Conservation (phyloP, 2,888 invertebrate species). For the Sphaeridia pumilis region DNA sequence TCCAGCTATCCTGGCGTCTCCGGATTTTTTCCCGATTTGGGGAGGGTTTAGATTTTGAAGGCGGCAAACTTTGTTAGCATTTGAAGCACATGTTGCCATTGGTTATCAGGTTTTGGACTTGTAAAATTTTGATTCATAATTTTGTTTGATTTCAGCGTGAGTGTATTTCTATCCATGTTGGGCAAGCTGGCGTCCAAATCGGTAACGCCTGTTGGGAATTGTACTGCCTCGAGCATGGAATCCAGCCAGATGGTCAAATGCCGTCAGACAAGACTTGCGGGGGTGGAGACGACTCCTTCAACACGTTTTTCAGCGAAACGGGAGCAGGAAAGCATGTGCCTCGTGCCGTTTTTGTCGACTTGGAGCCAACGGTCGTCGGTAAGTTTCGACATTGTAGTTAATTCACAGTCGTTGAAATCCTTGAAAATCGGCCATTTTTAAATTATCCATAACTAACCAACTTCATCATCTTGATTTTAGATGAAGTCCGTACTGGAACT, state of each 20-base stretch:
- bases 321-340: slow-evolving; percentile 52
- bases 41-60: too few relatives aligned
- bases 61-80: too few relatives aligned
- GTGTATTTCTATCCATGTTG: slow-evolving; percentile 75
- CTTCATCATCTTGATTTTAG: slow-evolving; percentile 40
- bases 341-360: slow-evolving; percentile 49
- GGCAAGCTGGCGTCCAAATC: slow-evolving; percentile 75
- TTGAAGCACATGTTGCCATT: too few relatives aligned
- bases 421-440: too few relatives aligned
- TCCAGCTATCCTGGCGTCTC: too few relatives aligned
- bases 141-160: slow-evolving; percentile 49
- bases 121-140: not conserved
- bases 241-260: slow-evolving; percentile 57
- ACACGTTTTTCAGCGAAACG: slow-evolving; percentile 46
- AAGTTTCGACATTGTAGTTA: too few relatives aligned
- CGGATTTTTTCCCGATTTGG: too few relatives aligned
- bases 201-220: slow-evolving; percentile 76
- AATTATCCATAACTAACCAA: too few relatives aligned
- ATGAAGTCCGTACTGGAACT: slow-evolving; percentile 84
- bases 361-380: slow-evolving; percentile 53
- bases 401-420: not conserved
- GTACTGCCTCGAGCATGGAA: slow-evolving; percentile 59
- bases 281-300: slow-evolving; percentile 43
- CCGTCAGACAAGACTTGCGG: slow-evolving; percentile 61
- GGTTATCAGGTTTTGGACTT: too few relatives aligned